Percentiles rank a stretch among this genome's conserved stretches.
Evolutionary conservation across 1,140 invertebrate species (phyloP).

Genomic region (Melipona quadrifasciata): DNA sequence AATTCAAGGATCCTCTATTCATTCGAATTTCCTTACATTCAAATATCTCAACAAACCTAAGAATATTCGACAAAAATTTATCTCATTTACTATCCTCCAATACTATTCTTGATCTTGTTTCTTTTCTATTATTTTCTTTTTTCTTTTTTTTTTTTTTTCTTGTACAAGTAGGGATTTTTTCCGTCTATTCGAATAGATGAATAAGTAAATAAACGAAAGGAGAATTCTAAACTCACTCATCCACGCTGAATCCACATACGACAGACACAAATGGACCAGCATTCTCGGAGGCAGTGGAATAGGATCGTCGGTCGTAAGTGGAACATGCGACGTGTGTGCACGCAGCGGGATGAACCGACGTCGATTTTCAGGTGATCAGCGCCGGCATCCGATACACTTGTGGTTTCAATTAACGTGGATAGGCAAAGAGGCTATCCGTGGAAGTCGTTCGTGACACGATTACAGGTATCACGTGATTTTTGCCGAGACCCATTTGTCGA

Average conservation of each 20-base stretch:
- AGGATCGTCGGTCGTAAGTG: constrained; percentile 3
- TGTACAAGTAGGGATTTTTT: too few relatives aligned
- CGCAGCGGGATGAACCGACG: not conserved
- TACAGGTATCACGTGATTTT: constrained; percentile 47
- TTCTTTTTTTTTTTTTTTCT: too few relatives aligned
- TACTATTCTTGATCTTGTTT: too few relatives aligned
- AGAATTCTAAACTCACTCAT: too few relatives aligned
- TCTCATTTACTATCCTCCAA: too few relatives aligned
- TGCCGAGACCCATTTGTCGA: constrained; percentile 52
- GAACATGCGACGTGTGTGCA: not conserved
- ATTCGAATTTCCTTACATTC: not conserved
- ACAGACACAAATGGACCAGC: not conserved
- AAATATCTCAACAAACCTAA: not conserved
- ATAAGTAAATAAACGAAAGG: too few relatives aligned
- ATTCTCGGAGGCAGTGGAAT: not conserved
- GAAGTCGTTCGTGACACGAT: constrained; percentile 55
- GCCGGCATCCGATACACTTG: constrained; percentile 33
- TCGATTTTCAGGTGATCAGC: constrained; percentile 26
- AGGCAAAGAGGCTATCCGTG: constrained; percentile 5
- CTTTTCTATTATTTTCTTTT: too few relatives aligned
- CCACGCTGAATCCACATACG: too few relatives aligned
- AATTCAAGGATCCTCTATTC: not conserved
- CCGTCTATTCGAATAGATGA: too few relatives aligned
- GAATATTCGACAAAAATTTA: not conserved
- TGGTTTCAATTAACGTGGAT: constrained; percentile 50